Base-by-base conservation (phyloP, 1,140 invertebrate genomes). In the Scaptomyza pallida region DNA sequence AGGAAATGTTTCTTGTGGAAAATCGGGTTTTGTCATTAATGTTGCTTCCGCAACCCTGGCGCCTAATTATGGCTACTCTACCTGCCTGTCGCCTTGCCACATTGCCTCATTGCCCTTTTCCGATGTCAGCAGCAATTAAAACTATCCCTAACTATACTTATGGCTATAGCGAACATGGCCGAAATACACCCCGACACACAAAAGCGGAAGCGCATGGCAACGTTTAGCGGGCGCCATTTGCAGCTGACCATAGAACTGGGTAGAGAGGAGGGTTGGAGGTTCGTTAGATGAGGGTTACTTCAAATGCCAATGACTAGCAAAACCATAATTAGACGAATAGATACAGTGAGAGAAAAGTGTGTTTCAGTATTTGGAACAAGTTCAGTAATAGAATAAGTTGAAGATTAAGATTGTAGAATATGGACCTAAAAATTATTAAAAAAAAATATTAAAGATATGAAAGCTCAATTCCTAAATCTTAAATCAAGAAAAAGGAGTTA, bases 201-300 rank as follows among this genome's bases (percentile, higher is more conserved):
- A 48, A 86, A 62, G 26, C 82, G 75, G 82, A 88, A 88, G 75
- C 80, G 81, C 80, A 85, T 85, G 80, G 80, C 76, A 85, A 63
- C 79, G 64, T 85, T 85, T 85, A 85, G 72, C 68, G 59, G 69
- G 69, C 80, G 72, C 81, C 78, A 86, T 88, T 88, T 75, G 64
- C 74, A 52, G 65, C 56, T 60, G 45, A n/a, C 56, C n/a, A 30
- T 2, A 9, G 30, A 12, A 13, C 9, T 12, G 8, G n/a, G 19
- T 8, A 21, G 55, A 17, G 15, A 3, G 33, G 10, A 17, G 6
- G 8, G 1, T 0, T 21, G 80, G 55, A 60, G 48, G 55, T 9
- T 30, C 26, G 26, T 30, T 30, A 30, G 26, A 30, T 48, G 47
- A 52, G 45, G 33, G 37, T 37, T 15, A 48, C 16, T 30, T n/a